phyloP scores from a whole-genome alignment of 2,888 invertebrate species.

The Epiblema foenella region DNA sequence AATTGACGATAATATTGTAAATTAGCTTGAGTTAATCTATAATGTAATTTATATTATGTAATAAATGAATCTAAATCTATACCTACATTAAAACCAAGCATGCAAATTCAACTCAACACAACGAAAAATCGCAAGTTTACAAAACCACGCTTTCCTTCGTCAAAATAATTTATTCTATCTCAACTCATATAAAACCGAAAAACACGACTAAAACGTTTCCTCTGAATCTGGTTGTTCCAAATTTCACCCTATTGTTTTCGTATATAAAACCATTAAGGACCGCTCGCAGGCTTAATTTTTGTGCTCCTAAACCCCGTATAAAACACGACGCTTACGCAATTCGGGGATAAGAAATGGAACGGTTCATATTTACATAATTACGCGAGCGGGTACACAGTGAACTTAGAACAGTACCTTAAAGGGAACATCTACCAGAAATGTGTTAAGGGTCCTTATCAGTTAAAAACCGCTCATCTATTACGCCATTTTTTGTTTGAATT shows the following conservation, averaged over 20 bases:
- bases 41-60: no score
- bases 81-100: no score
- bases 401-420: background rate
- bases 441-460: no score
- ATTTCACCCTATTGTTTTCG: constrained; percentile 31
- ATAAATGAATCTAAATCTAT: no score
- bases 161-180: background rate
- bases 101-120: no score
- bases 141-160: background rate
- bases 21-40: no score
- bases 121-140: background rate
- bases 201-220: background rate
- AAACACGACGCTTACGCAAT: constrained; percentile 46
- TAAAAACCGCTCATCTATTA: no score
- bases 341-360: constrained; percentile 49
- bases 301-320: constrained; percentile 37
- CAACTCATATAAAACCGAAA: background rate
- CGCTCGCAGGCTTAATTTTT: constrained; percentile 34
- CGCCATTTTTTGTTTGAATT: no score
- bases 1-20: no score
- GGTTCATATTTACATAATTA: constrained; percentile 57
- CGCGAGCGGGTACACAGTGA: constrained; percentile 13
- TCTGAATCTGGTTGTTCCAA: background rate
- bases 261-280: constrained; percentile 37
- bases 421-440: no score